Percentiles rank a stretch among this genome's conserved stretches.
Conservation (phyloP, 2,888 invertebrate genomes). For the Blera fallax region DNA sequence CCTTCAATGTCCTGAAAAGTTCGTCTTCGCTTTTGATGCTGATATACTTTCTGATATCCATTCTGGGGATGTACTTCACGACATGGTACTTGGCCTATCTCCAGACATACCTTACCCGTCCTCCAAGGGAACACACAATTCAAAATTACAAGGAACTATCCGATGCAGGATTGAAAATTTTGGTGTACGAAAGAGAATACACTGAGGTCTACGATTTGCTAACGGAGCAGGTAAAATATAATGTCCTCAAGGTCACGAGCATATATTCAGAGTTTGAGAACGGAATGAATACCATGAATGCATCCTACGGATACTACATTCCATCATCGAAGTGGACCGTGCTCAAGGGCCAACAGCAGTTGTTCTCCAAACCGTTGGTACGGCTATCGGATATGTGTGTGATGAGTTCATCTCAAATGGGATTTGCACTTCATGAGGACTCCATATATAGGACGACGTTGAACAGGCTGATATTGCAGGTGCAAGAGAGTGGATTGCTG, state of each 20-base stretch:
- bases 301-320: background rate
- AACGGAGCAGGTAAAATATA: background rate
- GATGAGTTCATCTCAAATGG: background rate
- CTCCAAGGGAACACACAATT: background rate
- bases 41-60: constrained; percentile 19
- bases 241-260: background rate
- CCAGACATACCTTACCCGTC: constrained; percentile 24
- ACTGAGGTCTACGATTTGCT: background rate
- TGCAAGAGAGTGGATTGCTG: constrained; percentile 19
- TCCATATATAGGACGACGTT: constrained; percentile 9
- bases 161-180: background rate
- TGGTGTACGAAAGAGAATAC: background rate
- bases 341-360: constrained; percentile 8
- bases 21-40: background rate
- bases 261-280: background rate
- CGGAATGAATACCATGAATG: background rate
- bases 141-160: background rate
- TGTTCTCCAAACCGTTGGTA: constrained; percentile 17
- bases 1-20: constrained; percentile 1
- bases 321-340: constrained; percentile 6
- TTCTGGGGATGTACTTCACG: constrained; percentile 29
- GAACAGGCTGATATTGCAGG: constrained; percentile 21
- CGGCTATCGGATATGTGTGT: constrained; percentile 20
- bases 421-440: background rate
- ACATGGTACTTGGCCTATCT: constrained; percentile 23